phyloP scores from a whole-genome alignment of 2,113 vertebrate genomes.

The Andinoacara biseriatus region DNA sequence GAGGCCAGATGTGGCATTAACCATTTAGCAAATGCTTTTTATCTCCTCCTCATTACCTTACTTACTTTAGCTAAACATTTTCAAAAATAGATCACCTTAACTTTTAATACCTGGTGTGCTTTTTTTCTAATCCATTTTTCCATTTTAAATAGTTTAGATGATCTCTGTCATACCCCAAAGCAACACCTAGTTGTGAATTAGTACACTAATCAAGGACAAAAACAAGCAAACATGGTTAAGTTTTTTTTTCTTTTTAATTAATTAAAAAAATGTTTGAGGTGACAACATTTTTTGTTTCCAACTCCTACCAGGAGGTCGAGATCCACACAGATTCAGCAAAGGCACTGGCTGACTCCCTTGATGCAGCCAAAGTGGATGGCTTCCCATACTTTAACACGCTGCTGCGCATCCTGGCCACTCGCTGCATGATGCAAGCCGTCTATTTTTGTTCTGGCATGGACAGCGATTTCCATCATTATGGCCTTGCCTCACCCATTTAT shows the following conservation, averaged over 20 bases:
- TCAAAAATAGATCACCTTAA: no score
- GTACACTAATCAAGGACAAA: neutral
- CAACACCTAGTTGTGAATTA: neutral
- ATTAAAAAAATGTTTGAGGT: neutral
- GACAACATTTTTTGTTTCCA: neutral
- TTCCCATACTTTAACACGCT: conserved; percentile 93
- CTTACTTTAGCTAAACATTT: no score
- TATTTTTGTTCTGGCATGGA: conserved; percentile 99
- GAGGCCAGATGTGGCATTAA: neutral
- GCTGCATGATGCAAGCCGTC: conserved; percentile 99
- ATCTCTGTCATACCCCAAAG: neutral
- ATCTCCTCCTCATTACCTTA: no score
- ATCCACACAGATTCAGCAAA: conserved; percentile 94
- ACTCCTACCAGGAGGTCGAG: conserved; percentile 81
- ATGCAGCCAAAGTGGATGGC: conserved; percentile 81
- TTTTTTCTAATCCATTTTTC: neutral
- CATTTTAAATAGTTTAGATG: neutral
- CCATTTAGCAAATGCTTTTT: no score
- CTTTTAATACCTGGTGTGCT: no score
- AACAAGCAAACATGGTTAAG: no score
- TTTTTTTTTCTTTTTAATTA: no score
- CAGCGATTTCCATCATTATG: conserved; percentile 95
- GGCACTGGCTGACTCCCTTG: conserved; percentile 92
- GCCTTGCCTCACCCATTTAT: conserved; percentile 95
- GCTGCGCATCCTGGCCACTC: conserved; percentile 92